phyloP scores from a whole-genome alignment of 1,140 invertebrate genomes.

The Mactra quadrangularis region DNA sequence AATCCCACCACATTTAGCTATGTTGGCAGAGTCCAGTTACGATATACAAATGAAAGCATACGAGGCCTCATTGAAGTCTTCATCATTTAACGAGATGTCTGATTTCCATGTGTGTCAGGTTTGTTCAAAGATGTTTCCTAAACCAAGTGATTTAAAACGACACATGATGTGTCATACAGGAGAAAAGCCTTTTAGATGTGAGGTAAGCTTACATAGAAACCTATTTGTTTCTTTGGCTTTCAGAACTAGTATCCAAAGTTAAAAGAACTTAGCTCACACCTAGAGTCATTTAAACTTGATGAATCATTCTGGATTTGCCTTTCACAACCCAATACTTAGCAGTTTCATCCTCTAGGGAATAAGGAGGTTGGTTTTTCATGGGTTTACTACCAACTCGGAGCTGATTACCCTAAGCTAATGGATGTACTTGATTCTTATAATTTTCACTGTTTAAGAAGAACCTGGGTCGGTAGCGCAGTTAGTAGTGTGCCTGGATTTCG shows the following conservation, averaged over 20 bases:
- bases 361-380: too few relatives aligned
- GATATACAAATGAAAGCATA: constrained; percentile 19
- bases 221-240: too few relatives aligned
- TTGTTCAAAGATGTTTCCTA: constrained; percentile 76
- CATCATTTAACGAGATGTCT: not conserved
- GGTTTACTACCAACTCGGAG: too few relatives aligned
- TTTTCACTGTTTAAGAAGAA: too few relatives aligned
- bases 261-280: too few relatives aligned
- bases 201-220: constrained; percentile 71
- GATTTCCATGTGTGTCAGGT: constrained; percentile 12
- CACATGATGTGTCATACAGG: constrained; percentile 83
- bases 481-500: too few relatives aligned
- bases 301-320: not conserved
- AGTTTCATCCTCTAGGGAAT: too few relatives aligned
- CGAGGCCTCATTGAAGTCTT: constrained; percentile 1
- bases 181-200: constrained; percentile 78
- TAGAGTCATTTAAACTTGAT: too few relatives aligned
- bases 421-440: too few relatives aligned
- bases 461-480: too few relatives aligned
- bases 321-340: not conserved
- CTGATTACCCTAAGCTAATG: too few relatives aligned
- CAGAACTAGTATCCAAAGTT: too few relatives aligned
- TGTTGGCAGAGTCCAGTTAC: constrained; percentile 14
- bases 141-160: constrained; percentile 80
- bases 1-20: constrained; percentile 40